Evolutionary conservation across 2,113 vertebrate species (phyloP), one percentile per base, ranked within the genome.

Genomic region (Nothoprocta pentlandii): DNA sequence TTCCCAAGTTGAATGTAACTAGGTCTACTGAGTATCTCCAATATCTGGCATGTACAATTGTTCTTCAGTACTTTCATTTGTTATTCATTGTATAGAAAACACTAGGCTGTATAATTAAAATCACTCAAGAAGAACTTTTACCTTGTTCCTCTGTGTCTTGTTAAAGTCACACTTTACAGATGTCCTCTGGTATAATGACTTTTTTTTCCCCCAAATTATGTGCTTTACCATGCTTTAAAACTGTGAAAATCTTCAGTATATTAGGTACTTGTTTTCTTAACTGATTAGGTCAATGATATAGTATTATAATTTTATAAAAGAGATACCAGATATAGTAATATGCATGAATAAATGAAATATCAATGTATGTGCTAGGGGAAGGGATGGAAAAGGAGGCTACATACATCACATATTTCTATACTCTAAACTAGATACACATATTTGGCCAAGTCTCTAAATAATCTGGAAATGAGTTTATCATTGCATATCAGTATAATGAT

Each of bases 391-490:
- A 51, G 12, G 10, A 34, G 17, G 21, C 23, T 36, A 34, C 12
- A 12, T 42, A 9, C 4, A 11, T 74, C 42, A 16, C 19, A 47
- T 9, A 64, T 4, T 3, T 69, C 12, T 69, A 4, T 44, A 56
- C 5, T 61, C 1, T 1, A 77, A 85, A 44, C 5, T 54, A 12
- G 32, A 32, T 73, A 54, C 11, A 22, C 1, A 0, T 69, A 74
- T 81, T 51, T 88, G 42, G 7, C 16, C 36, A 80, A 30, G 9
- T 85, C 44, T 44, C 54, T 49, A 49, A 17, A 5, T 76, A 66
- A 58, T 36, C 79, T 79, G 0, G 16, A 0, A 39, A 12, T 87
- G 49, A 6, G 36, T 70, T 47, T 85, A 56, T 80, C 41, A 63
- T 82, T 73, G 21, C 44, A 2, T 42, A 58, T 69, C 22, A 32